phyloP scores from a whole-genome alignment of 2,113 vertebrate genomes.

The Sigmodon hispidus region DNA sequence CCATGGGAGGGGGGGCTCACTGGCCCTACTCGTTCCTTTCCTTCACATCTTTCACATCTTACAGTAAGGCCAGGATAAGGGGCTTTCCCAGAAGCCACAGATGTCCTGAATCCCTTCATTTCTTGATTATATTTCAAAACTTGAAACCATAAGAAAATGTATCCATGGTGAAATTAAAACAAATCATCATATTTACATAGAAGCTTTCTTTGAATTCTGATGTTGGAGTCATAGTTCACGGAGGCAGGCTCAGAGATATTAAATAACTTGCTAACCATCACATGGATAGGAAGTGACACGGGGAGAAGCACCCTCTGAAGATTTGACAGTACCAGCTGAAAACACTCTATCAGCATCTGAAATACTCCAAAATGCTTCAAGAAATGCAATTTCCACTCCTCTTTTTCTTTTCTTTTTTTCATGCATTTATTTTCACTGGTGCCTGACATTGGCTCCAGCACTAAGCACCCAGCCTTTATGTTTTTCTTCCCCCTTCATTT shows the following conservation, averaged over 20 bases:
- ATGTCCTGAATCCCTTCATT: background rate
- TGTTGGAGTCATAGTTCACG: background rate
- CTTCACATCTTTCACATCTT: background rate
- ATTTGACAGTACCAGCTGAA: background rate
- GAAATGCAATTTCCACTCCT: background rate
- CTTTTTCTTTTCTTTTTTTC: background rate
- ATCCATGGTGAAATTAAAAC: constrained; percentile 6
- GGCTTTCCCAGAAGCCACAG: background rate
- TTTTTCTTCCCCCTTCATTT: background rate
- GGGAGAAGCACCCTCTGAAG: background rate
- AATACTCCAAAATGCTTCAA: background rate
- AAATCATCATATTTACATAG: background rate
- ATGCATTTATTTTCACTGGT: background rate
- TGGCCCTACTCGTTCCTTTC: background rate
- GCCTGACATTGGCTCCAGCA: too few species aligned
- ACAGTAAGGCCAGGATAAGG: background rate
- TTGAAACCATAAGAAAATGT: constrained; percentile 23
- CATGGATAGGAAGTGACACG: background rate
- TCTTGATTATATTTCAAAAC: constrained; percentile 32
- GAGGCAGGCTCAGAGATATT: background rate
- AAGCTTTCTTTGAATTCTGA: background rate
- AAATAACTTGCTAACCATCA: background rate
- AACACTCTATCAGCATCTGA: background rate
- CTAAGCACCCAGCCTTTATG: background rate
- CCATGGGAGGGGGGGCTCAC: background rate